phyloP scores from a whole-genome alignment of 2,888 invertebrate species.

The Pterostichus madidus region DNA sequence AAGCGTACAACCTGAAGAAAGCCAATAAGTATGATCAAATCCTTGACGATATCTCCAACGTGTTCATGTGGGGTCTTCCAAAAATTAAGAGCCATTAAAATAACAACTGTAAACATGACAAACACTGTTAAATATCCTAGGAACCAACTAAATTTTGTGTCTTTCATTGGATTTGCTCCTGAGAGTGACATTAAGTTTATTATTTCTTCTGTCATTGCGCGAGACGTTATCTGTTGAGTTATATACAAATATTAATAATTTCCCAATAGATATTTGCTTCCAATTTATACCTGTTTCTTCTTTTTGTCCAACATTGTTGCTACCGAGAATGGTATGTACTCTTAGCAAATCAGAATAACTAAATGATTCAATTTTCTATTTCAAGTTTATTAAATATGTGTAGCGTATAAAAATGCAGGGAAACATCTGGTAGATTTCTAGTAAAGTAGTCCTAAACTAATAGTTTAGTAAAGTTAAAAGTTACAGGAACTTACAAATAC shows the following conservation, averaged over 20 bases:
- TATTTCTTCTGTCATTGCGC: constrained; percentile 27
- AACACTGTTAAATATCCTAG: not conserved
- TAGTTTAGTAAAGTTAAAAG: not conserved
- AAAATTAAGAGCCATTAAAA: constrained; percentile 2
- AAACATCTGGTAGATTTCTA: not conserved
- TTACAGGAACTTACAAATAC: not conserved
- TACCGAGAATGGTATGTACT: not conserved
- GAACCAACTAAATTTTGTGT: not conserved
- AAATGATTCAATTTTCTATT: too few relatives aligned
- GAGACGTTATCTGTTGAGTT: not conserved
- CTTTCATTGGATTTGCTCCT: constrained; percentile 6
- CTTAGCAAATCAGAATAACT: too few relatives aligned
- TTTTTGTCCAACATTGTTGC: not conserved
- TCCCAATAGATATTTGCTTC: too few relatives aligned
- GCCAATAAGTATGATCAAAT: constrained; percentile 25
- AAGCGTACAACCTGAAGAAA: constrained; percentile 13
- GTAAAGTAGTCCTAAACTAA: not conserved
- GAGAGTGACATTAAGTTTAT: constrained; percentile 10
- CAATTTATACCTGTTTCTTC: constrained; percentile 3
- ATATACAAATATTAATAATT: too few relatives aligned
- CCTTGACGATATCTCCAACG: constrained; percentile 25
- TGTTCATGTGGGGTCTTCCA: not conserved
- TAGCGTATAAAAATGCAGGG: constrained; percentile 3
- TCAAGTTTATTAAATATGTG: constrained; percentile 2
- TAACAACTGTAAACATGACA: not conserved